Base-by-base conservation (phyloP, 2,797 vertebrate genomes). In the Kryptolebias ocellatus region DNA sequence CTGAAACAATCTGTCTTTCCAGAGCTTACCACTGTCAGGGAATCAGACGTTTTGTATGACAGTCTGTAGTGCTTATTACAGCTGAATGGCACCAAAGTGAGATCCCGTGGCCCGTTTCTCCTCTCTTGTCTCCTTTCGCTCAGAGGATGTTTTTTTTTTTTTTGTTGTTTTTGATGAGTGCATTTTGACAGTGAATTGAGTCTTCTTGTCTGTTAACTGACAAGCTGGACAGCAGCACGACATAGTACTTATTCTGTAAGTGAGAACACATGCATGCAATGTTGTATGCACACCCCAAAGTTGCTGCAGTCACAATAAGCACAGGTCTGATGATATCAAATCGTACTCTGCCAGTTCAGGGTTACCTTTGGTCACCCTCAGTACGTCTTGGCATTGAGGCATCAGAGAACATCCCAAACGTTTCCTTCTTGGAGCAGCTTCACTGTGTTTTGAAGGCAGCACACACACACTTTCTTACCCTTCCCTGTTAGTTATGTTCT, bases 151-250 rank as follows among this genome's bases (percentile, higher is more conserved):
- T 42, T 42, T 42, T 14, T 34, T 42, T 42, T 83, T 24, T 24
- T 24, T 24, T 24, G 20, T 24, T 24, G 20, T 24, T 76, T 69
- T 62, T 46, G 42, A 72, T 73, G 58, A 78, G 72, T 65, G 66
- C 70, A 75, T 72, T n/a, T 28, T 76, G 83, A 79, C 79, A 85
- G 76, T 55, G 62, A 70, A 81, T 51, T 81, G 83, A 83, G 81
- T 80, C 72, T 54, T 79, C 67, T 66, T 58, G 67, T 74, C 61
- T 70, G 61, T 78, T 64, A 46, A 70, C 83, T 83, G 67, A 65
- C 78, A 79, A 73, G 76, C 70, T 62, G 73, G 85, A 83, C 84
- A 79, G 79, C 82, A 81, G 79, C 78, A 84, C 92, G 85, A 90
- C 84, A 37, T 74, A 66, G 88, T 87, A 88, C 66, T 84, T 59